A percentile compares a stretch with the other conserved stretches of the same genome.
These are phyloP conservation scores for Platyscapa corneri DNA, from an alignment of 1,140 invertebrate genomes.

Conservation along the genomic window DNA sequence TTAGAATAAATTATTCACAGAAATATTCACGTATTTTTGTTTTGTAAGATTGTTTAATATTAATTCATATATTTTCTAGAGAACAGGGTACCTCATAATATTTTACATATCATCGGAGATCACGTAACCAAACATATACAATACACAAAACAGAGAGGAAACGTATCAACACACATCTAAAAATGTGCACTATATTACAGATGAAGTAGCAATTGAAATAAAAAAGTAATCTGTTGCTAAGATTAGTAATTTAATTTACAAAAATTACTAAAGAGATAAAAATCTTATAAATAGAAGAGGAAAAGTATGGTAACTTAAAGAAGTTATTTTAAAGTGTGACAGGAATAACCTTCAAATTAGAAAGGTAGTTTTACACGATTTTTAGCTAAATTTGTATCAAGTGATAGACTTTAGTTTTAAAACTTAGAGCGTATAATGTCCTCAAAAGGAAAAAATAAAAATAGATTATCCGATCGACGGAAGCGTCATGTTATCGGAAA, in stretches of 20 bases:
- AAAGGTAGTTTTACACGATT: slow-evolving; percentile 40
- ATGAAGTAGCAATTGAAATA: background rate
- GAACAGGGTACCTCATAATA: background rate
- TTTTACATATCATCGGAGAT: background rate
- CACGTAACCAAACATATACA: slow-evolving; percentile 20
- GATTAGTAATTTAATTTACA: too few species aligned
- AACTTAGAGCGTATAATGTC: slow-evolving; percentile 60
- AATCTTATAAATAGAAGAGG: background rate
- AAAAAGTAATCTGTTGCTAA: background rate
- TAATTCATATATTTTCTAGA: too few species aligned
- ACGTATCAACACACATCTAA: background rate
- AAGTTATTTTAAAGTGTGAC: slow-evolving; percentile 1
- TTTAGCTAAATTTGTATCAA: slow-evolving; percentile 23
- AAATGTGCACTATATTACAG: too few species aligned
- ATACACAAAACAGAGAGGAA: background rate
- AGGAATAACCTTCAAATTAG: slow-evolving; percentile 56
- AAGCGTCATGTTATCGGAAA: slow-evolving; percentile 67
- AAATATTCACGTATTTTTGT: too few species aligned
- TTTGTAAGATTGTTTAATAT: too few species aligned
- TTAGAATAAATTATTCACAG: too few species aligned
- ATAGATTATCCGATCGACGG: slow-evolving; percentile 59
- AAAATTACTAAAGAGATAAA: too few species aligned
- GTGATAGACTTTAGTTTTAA: slow-evolving; percentile 14
- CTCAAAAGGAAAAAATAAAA: slow-evolving; percentile 65
- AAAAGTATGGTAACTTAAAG: background rate